Evolutionary conservation across 2,113 vertebrate genomes (phyloP), one percentile per base, ranked within the genome.

Genomic region (Tiliqua scincoides): DNA sequence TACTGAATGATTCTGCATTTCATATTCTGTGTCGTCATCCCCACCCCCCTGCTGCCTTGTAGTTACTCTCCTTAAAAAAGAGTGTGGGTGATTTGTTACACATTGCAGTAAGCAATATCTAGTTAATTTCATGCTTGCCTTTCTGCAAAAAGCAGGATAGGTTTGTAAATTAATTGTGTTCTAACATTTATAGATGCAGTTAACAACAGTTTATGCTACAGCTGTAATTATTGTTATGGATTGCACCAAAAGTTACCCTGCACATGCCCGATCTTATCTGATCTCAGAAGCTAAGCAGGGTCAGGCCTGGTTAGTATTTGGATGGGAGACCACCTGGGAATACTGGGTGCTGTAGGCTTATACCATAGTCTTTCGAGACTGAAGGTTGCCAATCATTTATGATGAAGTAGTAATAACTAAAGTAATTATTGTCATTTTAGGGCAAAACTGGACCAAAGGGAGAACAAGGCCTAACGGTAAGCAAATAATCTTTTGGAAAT

Each of bases 381-480:
- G n/a, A n/a, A n/a, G n/a, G n/a, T n/a, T n/a, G n/a, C n/a, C n/a
- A n/a, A n/a, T n/a, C n/a, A n/a, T n/a, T n/a, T n/a, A n/a, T 75
- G 52, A 75, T 23, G 75, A 86, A 88, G 67, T 83, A 68, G 73
- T 18, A 87, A 77, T 67, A 52, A 12, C 73, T 86, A 92, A 89
- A 92, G 87, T 62, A 87, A 79, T 40, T 37, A 86, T 92, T 80
- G 30, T 72, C 88, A 75, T 93, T 92, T 87, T 94, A 98, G 97
- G 97, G 97, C 76, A 96, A 87, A 94, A 88, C 92, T 57, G 98
- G 98, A 96, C 32, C 79, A 73, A 98, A 98, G 74, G 98, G 98
- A 90, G 97, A 98, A 30, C 92, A 95, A 92, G 98, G 98, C 61
- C 96, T 99, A 86, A 98, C 97, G 48, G 98, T 98, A 95, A 96